A percentile compares a stretch with the other conserved stretches of the same genome.
Evolutionary conservation across 1,140 invertebrate genomes (phyloP).

Genomic region (Papilio polytes): DNA sequence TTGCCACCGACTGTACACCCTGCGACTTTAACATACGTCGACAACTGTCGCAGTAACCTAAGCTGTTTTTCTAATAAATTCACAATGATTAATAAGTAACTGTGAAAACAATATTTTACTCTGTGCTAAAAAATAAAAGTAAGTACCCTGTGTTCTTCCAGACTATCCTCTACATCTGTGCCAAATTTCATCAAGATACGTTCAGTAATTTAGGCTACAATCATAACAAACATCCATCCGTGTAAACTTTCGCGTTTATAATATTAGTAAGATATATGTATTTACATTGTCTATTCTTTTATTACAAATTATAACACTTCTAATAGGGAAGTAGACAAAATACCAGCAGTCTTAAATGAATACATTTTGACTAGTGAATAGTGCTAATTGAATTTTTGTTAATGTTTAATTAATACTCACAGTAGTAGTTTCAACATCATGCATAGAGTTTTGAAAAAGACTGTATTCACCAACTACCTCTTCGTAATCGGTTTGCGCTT

Average conservation of each 20-base stretch:
- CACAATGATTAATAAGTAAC: background rate
- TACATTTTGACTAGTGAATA: no score
- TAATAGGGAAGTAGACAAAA: no score
- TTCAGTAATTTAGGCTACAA: no score
- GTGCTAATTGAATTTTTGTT: background rate
- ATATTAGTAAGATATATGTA: no score
- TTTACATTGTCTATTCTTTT: no score
- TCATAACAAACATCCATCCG: no score
- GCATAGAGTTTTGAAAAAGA: slow-evolving; percentile 50
- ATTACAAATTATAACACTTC: no score
- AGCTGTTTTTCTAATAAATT: slow-evolving; percentile 44
- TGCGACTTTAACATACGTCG: slow-evolving; percentile 50
- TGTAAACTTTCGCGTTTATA: no score
- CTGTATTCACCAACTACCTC: slow-evolving; percentile 59
- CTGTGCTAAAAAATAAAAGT: background rate
- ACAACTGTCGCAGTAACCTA: slow-evolving; percentile 51
- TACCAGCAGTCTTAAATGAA: no score
- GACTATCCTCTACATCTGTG: no score
- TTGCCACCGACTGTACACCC: slow-evolving; percentile 53
- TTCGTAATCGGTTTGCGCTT: slow-evolving; percentile 60
- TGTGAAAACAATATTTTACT: background rate
- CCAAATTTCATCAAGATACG: no score
- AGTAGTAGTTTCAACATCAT: slow-evolving; percentile 57
- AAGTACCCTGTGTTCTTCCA: no score
- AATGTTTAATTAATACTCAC: slow-evolving; percentile 49